Evolutionary conservation across 2,888 invertebrate genomes (phyloP), one percentile per base, ranked within the genome.

Genomic region (Ceramica pisi): DNA sequence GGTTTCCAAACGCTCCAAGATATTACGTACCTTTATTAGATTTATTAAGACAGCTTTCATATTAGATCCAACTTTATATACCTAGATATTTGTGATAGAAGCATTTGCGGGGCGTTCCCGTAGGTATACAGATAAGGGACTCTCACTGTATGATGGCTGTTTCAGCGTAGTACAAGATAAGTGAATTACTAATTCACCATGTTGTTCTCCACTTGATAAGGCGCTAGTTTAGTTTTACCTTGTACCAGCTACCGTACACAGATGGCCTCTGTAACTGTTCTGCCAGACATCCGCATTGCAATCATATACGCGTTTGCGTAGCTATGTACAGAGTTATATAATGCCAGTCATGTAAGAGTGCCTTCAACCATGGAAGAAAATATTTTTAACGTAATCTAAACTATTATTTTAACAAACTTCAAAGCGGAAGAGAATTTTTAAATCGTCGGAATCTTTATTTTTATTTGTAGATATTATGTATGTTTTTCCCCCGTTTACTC

Each of bases 221-320:
- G 35, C 2, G 9, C 16, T 35, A 21, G 19, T 21, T 23, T 23
- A 14, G n/a, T 55, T 41, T 14, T 46, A 55, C 16, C 31, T 23
- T 46, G 16, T 41, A 48, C 16, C 35, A 74, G 12, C n/a, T 35
- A 1, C 31, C 23, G 23, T 44, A 14, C 23, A 26, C 72, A 74
- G 41, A 74, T 72, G 66, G 41, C 44, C 12, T 3, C 1, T 65
- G n/a, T 50, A 50, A 35, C 16, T 21, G 21, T 26, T 66, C 38
- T 31, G 46, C 44, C 38, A 9, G 48, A 16, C 55, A 71, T 7
- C 14, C 14, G 46, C 21, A 16, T 46, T 10, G 16, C 26, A 62
- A 70, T 10, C 10, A 38, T 44, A 9, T 5, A 0, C 2, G 19
- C 7, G 44, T 16, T 26, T 7, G 19, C 46, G 31, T 26, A 26